These are phyloP conservation scores for Strix aluco DNA, from an alignment of 2,113 vertebrate species.

Conservation along the genomic window DNA sequence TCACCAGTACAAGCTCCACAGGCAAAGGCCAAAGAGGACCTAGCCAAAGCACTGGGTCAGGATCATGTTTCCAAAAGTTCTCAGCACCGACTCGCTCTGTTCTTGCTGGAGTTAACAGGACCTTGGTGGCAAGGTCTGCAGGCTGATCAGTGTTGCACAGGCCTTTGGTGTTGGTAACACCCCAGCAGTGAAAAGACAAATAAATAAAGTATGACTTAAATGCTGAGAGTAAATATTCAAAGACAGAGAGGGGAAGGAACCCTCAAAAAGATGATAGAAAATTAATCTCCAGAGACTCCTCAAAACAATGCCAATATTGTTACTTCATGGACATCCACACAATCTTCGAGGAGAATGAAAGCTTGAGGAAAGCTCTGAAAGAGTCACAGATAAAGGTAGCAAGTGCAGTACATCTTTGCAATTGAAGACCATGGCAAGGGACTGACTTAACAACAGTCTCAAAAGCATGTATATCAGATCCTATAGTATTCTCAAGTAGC, in stretches of 20 bases:
- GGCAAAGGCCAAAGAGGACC: background rate
- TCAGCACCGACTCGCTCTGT: rapidly evolving
- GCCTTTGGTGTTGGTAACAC: too few relatives aligned
- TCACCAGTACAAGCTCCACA: background rate
- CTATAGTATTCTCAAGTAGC: background rate
- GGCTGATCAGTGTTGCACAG: background rate
- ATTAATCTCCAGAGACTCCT: background rate
- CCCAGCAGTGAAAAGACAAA: background rate
- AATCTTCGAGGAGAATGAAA: background rate
- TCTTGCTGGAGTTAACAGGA: background rate
- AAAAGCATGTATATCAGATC: rapidly evolving
- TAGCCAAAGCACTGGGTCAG: background rate
- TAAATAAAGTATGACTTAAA: background rate
- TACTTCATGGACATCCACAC: background rate
- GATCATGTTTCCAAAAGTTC: rapidly evolving
- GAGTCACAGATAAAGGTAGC: background rate
- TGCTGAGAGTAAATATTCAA: background rate
- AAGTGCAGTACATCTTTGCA: background rate
- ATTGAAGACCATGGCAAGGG: rapidly evolving
- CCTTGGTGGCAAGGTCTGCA: too few relatives aligned
- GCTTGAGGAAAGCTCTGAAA: background rate
- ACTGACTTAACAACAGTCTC: background rate
- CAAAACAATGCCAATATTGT: background rate
- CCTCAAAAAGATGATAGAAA: background rate
- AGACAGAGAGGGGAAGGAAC: background rate